Base-by-base conservation (phyloP, 2,113 vertebrate genomes). In the Lampris incognitus region DNA sequence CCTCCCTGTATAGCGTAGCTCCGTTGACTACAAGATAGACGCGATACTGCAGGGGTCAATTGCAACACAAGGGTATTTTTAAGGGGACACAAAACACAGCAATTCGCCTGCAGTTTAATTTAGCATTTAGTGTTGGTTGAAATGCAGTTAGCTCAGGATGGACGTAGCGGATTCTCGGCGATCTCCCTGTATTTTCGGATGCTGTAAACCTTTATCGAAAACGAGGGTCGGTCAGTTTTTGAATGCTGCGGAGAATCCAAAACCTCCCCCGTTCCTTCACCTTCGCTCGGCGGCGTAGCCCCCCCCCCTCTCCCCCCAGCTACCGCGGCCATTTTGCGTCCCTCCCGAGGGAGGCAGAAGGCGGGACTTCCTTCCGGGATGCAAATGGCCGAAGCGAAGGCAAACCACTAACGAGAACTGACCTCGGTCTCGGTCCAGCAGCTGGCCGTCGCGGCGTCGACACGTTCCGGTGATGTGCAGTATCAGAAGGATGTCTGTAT, bases 11-110 rank as follows among this genome's bases (percentile, higher is more conserved):
- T 65, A 59, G 81, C 65, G 49, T 65, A 60, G 76, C 70, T 63
- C 66, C 63, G 66, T 66, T 60, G 63, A 24, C 63, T 65, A 57
- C 64, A 70, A 75, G 59, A 82, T 64, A 78, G 55, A 24, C 24
- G 74, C 72, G 42, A 42, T 13, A 66, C 41, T 73, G 75, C 65
- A 82, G 75, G 69, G 74, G 79, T 57, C 76, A 13, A 37, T 65
- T 76, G 74, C 72, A 65, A 69, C 60, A 55, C 60, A 60, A 55
- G 39, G 58, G 42, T 72, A 55, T 63, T 70, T 55, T 44, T 13
- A 51, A 42, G 50, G 44, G 40, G 72, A 58, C 44, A 72, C 56
- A 72, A 24, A 24, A 24, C 24, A 0, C 24, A 24, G 24, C 24
- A 24, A 24, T 24, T 24, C 24, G 24, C 24, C 24, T 24, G 24